Percentiles rank a stretch among this genome's conserved stretches.
Evolutionary conservation across 2,797 vertebrate genomes (phyloP).

Genomic region (Rhynchonycteris naso): DNA sequence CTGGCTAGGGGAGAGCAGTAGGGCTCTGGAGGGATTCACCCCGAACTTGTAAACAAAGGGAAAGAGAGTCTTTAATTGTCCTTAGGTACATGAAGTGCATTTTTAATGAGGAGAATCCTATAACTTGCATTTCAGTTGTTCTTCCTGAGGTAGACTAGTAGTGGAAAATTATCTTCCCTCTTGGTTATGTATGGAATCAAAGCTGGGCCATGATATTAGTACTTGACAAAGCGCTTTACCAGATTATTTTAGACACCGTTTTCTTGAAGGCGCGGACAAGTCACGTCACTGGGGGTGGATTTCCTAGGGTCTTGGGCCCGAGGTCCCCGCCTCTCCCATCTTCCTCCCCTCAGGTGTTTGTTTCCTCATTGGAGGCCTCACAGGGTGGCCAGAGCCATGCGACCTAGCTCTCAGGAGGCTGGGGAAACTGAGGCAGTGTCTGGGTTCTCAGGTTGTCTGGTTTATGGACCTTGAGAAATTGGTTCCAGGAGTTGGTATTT

Average conservation of each 20-base stretch:
- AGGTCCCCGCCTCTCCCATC: not conserved
- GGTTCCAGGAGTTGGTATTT: not conserved
- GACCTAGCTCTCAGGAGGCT: not conserved
- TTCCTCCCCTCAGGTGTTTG: not conserved
- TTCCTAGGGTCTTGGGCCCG: not conserved
- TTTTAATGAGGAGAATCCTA: not conserved
- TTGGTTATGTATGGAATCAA: not conserved
- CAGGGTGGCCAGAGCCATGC: not conserved
- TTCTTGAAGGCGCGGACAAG: not conserved
- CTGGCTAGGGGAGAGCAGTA: not conserved
- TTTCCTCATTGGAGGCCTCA: not conserved
- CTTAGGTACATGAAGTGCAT: not conserved
- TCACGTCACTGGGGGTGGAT: not conserved
- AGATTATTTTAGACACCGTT: not conserved
- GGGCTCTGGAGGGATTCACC: not conserved
- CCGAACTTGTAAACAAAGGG: not conserved
- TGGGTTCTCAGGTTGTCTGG: not conserved
- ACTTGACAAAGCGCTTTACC: not conserved
- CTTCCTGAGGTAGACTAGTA: slow-evolving; percentile 2
- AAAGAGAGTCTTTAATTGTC: not conserved
- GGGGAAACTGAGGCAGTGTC: not conserved
- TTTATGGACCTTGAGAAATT: not conserved
- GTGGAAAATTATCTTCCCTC: not conserved
- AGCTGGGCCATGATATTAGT: not conserved
- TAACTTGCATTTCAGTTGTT: not conserved